Percentiles rank a stretch among this genome's conserved stretches.
Evolutionary conservation across 2,888 invertebrate species (phyloP).

Genomic region (Eupithecia tripunctaria): DNA sequence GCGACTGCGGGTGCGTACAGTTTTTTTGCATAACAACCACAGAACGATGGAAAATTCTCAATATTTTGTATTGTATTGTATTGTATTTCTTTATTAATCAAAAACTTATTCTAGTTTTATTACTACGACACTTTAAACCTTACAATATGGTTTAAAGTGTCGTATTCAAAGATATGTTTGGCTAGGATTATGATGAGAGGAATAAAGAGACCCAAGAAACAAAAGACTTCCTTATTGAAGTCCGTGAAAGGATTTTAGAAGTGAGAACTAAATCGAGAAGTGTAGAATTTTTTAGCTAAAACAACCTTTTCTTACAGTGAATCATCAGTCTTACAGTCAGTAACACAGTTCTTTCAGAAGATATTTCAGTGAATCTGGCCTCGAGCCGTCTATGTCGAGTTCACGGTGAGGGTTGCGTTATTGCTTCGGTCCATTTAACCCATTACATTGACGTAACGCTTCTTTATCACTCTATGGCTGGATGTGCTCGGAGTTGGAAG

Average conservation of each 20-base stretch:
- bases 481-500: constrained; percentile 17
- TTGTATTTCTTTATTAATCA: no score
- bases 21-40: not conserved
- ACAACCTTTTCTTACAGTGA: not conserved
- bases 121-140: no score
- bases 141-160: no score
- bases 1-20: constrained; percentile 16
- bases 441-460: constrained; percentile 74
- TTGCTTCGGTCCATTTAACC: constrained; percentile 75
- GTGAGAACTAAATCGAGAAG: not conserved
- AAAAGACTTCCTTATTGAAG: not conserved
- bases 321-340: not conserved
- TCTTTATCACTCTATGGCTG: constrained; percentile 53
- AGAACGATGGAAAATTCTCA: not conserved
- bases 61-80: no score
- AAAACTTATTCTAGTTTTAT: no score
- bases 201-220: not conserved
- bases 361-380: constrained; percentile 53
- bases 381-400: constrained; percentile 62
- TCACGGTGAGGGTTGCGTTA: constrained; percentile 79
- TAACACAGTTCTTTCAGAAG: constrained; percentile 11
- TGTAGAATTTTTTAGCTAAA: not conserved
- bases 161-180: not conserved
- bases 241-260: not conserved
- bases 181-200: not conserved